These are phyloP conservation scores for Dorcus hopei DNA, from an alignment of 2,888 invertebrate species.

Conservation along the genomic window DNA sequence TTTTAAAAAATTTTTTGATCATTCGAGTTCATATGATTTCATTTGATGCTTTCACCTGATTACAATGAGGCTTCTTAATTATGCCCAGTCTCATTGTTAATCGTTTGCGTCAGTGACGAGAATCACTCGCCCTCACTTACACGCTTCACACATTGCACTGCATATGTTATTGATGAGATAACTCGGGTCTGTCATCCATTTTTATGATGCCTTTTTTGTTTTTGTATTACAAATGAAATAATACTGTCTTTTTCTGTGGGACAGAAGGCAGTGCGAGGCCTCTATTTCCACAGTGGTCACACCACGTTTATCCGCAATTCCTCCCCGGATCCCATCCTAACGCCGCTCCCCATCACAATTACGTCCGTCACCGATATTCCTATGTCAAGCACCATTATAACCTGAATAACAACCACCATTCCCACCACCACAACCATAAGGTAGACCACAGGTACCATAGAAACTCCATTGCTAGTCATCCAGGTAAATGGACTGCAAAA, in stretches of 20 bases:
- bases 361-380: constrained; percentile 50
- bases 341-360: constrained; percentile 56
- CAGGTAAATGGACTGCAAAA: constrained; percentile 49
- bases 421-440: constrained; percentile 57
- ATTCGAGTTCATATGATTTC: neutral
- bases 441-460: constrained; percentile 60
- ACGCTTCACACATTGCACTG: constrained; percentile 26
- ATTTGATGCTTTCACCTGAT: neutral
- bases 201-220: neutral
- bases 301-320: constrained; percentile 92
- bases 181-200: too few species aligned
- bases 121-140: constrained; percentile 22
- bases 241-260: neutral
- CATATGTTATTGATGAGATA: too few species aligned
- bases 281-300: constrained; percentile 91
- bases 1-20: neutral
- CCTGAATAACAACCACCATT: constrained; percentile 61
- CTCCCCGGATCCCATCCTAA: constrained; percentile 86
- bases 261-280: constrained; percentile 66
- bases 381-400: constrained; percentile 55
- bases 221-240: constrained; percentile 1
- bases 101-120: neutral
- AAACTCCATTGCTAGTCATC: constrained; percentile 58
- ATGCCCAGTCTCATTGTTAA: neutral
- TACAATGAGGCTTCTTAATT: neutral